Percentiles rank a stretch among this genome's conserved stretches.
Evolutionary conservation across 2,113 vertebrate genomes (phyloP).

Genomic region (Zootoca vivipara): DNA sequence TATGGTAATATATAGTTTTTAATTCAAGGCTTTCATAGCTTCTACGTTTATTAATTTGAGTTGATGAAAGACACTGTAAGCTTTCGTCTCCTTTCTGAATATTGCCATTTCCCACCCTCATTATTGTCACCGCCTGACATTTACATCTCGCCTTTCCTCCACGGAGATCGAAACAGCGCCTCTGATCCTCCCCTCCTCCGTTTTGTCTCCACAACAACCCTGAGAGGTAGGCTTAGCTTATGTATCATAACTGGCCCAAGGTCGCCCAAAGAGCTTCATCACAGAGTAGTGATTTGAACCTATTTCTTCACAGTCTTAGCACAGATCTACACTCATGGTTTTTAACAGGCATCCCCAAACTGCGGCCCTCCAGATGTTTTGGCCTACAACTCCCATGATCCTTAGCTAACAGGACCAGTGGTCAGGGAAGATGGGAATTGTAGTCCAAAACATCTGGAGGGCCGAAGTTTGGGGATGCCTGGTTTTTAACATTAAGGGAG

Average conservation of each 20-base stretch:
- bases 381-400: no score
- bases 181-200: not conserved
- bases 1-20: conserved; percentile 4
- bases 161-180: not conserved
- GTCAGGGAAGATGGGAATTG: no score
- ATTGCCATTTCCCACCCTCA: not conserved
- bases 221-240: not conserved
- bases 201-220: not conserved
- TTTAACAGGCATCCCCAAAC: no score
- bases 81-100: not conserved
- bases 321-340: no score
- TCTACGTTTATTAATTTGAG: not conserved
- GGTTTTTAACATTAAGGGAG: no score
- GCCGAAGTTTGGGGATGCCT: no score
- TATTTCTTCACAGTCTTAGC: not conserved
- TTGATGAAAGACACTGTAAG: not conserved
- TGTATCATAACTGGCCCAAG: not conserved
- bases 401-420: no score
- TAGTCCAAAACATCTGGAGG: no score
- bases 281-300: not conserved
- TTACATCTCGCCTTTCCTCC: not conserved
- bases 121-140: not conserved
- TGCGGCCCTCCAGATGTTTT: no score
- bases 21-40: not conserved
- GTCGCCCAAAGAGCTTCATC: not conserved